Evolutionary conservation across 1,140 invertebrate genomes (phyloP).

Genomic region (Mesaphorura yosii): DNA sequence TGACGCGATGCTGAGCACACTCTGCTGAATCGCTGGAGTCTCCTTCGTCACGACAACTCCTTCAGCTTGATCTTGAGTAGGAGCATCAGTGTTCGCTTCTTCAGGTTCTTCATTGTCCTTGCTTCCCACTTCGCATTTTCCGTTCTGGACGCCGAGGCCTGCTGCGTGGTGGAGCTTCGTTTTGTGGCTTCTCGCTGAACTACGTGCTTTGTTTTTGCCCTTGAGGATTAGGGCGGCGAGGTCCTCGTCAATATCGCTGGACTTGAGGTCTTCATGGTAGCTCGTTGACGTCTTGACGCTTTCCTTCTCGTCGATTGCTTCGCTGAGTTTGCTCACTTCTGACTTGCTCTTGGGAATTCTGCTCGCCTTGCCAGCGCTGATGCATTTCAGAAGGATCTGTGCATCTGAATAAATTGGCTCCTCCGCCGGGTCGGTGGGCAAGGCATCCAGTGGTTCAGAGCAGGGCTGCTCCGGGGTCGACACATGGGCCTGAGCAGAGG

Average conservation of each 20-base stretch:
- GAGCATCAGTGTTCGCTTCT: background rate
- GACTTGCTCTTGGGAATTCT: conserved; percentile 26
- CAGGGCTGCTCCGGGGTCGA: background rate
- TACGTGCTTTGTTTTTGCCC: background rate
- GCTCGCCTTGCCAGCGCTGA: conserved; percentile 19
- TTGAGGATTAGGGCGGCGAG: conserved; percentile 21
- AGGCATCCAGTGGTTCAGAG: background rate
- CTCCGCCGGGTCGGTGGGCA: background rate
- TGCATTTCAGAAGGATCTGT: conserved; percentile 28
- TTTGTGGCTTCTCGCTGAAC: background rate
- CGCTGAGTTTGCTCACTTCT: conserved; percentile 11
- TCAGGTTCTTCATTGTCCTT: background rate
- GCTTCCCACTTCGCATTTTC: background rate
- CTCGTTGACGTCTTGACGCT: conserved; percentile 6
- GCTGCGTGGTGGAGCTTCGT: background rate
- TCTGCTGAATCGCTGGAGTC: background rate
- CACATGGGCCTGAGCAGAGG: background rate
- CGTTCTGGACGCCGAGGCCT: background rate
- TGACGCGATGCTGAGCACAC: background rate
- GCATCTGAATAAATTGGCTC: conserved; percentile 28
- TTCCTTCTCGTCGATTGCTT: conserved; percentile 1
- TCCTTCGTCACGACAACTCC: background rate
- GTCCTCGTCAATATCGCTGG: conserved; percentile 16
- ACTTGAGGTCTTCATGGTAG: conserved; percentile 8
- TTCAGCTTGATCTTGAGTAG: background rate